Percentiles rank a stretch among this genome's conserved stretches.
Evolutionary conservation across 2,113 vertebrate species (phyloP).

Genomic region (Varanus salvator): DNA sequence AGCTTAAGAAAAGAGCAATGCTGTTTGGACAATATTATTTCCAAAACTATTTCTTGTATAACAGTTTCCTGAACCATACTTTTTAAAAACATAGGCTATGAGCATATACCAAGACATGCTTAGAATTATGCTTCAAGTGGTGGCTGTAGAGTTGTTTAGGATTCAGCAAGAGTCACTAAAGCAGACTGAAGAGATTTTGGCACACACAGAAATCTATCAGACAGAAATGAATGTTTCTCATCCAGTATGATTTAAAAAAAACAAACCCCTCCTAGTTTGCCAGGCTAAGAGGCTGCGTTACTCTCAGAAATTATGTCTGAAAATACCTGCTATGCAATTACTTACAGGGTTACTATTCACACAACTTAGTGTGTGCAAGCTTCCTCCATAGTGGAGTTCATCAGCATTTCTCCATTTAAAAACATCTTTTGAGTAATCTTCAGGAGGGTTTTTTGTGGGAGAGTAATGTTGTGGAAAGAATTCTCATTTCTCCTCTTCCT

Average conservation of each 20-base stretch:
- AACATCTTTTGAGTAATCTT: background rate
- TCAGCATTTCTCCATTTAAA: background rate
- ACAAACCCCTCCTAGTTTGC: background rate
- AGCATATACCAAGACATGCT: too few species aligned
- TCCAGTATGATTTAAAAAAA: background rate
- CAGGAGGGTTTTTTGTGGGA: background rate
- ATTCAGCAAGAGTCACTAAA: background rate
- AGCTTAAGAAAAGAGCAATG: constrained; percentile 21
- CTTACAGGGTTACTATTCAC: background rate
- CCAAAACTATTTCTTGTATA: background rate
- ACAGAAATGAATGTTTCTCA: background rate
- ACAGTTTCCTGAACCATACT: too few species aligned
- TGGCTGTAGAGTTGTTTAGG: background rate
- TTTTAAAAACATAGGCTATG: background rate
- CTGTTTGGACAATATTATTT: background rate
- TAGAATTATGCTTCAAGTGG: background rate
- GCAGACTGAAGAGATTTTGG: background rate
- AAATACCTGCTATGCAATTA: background rate
- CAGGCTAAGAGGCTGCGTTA: background rate
- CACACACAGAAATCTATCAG: background rate
- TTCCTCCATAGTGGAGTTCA: background rate
- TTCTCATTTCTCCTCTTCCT: background rate
- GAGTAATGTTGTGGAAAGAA: background rate
- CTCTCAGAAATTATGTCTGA: background rate
- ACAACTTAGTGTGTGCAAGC: background rate